Base-by-base conservation (phyloP, 2,888 invertebrate genomes). In the Drosophila leonis region DNA sequence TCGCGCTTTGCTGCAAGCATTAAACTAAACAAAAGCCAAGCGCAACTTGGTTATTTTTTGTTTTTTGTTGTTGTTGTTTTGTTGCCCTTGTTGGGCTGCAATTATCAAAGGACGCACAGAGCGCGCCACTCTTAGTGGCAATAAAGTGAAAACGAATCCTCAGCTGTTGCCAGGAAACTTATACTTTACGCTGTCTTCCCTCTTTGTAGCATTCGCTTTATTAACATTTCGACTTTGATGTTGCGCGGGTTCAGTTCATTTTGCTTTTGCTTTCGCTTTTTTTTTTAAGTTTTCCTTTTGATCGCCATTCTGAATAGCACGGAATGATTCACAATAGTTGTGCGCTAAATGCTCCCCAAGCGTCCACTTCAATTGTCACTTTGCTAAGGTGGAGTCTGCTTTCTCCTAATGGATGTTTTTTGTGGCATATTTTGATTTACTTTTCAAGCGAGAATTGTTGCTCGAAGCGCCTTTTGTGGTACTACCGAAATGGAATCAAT, bases 51-150 rank as follows among this genome's bases (percentile, higher is more conserved):
- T 52, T 44, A 3, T 51, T 39, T 52, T 52, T 18, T n/a, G 18
- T 27, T 18, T 29, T 8, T 13, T 7, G 35, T 13, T 18, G 10
- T 35, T 31, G 20, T 18, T 13, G 33, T 24, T 24, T 29, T 41
- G 44, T 52, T 71, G 70, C 82, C 73, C 80, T 82, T 77, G 88
- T 65, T 27, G 33, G 85, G 63, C 64, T 66, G 68, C 83, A 80
- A 83, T 88, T 88, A 80, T 80, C 88, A 88, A 80, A 83, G 88
- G 83, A 85, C 72, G 35, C 42, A 52, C 52, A 37, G 33, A 51
- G 42, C 62, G 33, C 49, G 51, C 77, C 48, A 71, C 77, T 77
- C 71, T 77, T 80, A 71, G 61, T 75, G 80, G 71, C 76, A 80
- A 80, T 77, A 79, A 77, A 80, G 52, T 66, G 80, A 80, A 79